Base-by-base conservation (phyloP, 2,797 vertebrate genomes). In the Myoxocephalus aenaeus region DNA sequence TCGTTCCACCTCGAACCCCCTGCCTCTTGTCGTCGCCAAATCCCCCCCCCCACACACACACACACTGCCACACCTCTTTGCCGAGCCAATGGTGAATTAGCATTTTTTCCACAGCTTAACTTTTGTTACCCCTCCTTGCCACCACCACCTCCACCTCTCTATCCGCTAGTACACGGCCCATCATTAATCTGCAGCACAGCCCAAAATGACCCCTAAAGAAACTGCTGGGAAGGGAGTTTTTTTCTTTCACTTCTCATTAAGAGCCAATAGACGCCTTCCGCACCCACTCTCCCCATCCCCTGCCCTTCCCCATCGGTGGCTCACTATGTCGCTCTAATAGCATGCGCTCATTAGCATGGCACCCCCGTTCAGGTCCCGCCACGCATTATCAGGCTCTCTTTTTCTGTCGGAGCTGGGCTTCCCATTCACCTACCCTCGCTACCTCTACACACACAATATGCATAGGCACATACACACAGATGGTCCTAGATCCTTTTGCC, bases 341-440 rank as follows among this genome's bases (percentile, higher is more conserved):
- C 84, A 89, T 82, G 77, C 79, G 29, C 87, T 95, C 93, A 94
- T 95, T 95, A 95, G 92, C 93, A 94, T 94, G 80, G 84, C 82
- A 66, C 83, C 90, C 86, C 85, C 64, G 62, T 87, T 86, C 66
- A 59, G 84, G 77, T 87, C 89, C 90, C 92, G 91, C 87, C 25
- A 63, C 81, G 88, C 81, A 85, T 93, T 92, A 88, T 89, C 51
- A 74, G 87, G 87, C 89, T 90, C 73, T 82, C 81, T 90, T 94
- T 93, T 93, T 89, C 51, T 53, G 85, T 90, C 65, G 13, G 59
- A 51, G 72, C 66, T 65, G 40, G 14, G 40, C 15, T 14, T 77
- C 74, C 87, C 80, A 88, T 84, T 89, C 63, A 75, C 56, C 29
- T 73, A 73, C 65, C 74, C 58, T 0, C 18, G 6, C 80, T 70